Base-by-base conservation (phyloP, 2,888 invertebrate genomes). In the Synergus gifuensis region DNA sequence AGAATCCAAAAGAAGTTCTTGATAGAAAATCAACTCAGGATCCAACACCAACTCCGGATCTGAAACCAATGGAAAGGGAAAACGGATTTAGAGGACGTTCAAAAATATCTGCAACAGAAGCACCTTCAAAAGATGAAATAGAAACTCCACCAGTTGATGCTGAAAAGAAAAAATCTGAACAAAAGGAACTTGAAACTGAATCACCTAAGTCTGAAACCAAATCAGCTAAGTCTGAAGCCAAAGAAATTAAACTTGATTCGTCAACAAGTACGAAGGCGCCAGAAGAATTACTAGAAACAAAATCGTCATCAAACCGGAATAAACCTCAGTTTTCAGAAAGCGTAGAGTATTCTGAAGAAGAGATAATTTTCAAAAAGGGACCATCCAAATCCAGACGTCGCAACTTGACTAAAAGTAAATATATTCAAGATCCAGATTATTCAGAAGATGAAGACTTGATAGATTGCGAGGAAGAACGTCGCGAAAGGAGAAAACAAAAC, bases 271-370 rank as follows among this genome's bases (percentile, higher is more conserved):
- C 22, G 28, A 36, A 73, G 54, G 28, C 28, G 49, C 28, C 73
- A 54, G 73, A 78, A 16, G 82, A 85, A 76, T 42, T 79, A 60
- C 73, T 83, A 8, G 76, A 80, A 76, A 76, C 82, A 9, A 80
- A 77, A 12, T 66, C 82, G 42, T 83, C 81, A n/a, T 63, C 79
- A 12, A 79, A 79, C 42, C 42, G 76, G 16, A 84, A 85, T 40
- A 76, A 80, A 82, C 60, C 49, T n/a, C 46, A 81, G 63, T 78
- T 78, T 76, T 69, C 44, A 40, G 76, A 76, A 76, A 76, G 44
- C 9, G 8, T n/a, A 1, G 42, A 62, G 42, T 4, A 14, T 44
- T 40, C 79, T 3, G 76, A 81, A 40, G 84, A 85, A 36, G 80
- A 84, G 7, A 18, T 18, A 40, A 62, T 77, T 22, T 42, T 60